Conservation (phyloP, 2,113 vertebrate species). For the Setophaga coronata region DNA sequence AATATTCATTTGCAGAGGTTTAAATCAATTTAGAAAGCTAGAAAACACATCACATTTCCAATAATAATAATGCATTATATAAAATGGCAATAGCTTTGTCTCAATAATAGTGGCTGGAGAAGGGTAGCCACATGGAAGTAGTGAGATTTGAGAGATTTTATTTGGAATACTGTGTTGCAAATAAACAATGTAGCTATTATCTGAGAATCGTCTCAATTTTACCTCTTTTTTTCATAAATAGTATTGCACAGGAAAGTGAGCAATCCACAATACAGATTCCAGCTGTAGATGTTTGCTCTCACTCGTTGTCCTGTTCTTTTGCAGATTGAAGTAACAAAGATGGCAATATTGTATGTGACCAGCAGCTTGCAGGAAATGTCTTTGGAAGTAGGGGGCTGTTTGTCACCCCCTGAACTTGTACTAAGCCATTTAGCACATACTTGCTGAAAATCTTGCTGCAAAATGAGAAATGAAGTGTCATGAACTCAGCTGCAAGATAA, state of each 20-base stretch:
- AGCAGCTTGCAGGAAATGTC: background rate
- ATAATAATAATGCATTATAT: background rate
- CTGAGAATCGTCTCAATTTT: background rate
- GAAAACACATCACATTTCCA: background rate
- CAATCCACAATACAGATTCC: background rate
- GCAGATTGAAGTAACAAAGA: background rate
- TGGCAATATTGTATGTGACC: background rate
- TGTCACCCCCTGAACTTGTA: background rate
- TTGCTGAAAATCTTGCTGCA: slow-evolving; percentile 9
- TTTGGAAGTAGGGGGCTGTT: background rate
- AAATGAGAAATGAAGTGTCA: background rate
- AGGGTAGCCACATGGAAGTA: background rate
- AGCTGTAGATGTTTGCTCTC: background rate
- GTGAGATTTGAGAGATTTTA: background rate
- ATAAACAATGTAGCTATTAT: background rate
- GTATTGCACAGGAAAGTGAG: background rate
- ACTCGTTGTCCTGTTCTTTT: background rate
- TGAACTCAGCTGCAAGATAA: slow-evolving; percentile 25
- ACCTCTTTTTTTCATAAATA: background rate
- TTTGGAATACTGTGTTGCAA: background rate
- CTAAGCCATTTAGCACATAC: background rate
- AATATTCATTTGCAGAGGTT: background rate
- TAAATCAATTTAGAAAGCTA: background rate
- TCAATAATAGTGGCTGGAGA: background rate
- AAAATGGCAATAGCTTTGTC: background rate